Evolutionary conservation across 2,797 vertebrate genomes (phyloP).

Genomic region (Falco cherrug): DNA sequence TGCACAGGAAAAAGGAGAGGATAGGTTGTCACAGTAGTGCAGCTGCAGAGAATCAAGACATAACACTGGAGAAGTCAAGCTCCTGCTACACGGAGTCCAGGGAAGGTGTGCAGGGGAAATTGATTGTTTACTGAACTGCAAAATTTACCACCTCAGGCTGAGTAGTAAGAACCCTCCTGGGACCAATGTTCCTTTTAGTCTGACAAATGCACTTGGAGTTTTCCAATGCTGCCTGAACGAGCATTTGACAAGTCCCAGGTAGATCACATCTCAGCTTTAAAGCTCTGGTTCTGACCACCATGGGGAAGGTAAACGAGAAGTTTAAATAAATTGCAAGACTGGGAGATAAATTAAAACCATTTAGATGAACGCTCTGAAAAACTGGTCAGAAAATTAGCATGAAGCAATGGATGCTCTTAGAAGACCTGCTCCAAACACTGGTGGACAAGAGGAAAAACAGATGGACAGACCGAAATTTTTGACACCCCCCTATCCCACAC

Average conservation of each 20-base stretch:
- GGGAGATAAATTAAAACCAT: background rate
- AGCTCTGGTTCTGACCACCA: background rate
- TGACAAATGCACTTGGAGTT: background rate
- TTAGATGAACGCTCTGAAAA: background rate
- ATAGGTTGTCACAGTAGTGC: background rate
- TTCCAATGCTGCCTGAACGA: background rate
- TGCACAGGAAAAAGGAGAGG: background rate
- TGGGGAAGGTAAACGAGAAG: background rate
- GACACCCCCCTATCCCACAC: too few relatives aligned
- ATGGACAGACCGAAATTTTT: background rate
- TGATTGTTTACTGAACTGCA: background rate
- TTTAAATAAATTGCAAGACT: background rate
- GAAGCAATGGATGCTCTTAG: background rate
- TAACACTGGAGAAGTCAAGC: background rate
- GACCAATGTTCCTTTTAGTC: constrained; percentile 7
- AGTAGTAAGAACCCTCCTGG: background rate
- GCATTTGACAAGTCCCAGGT: background rate
- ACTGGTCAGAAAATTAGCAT: background rate
- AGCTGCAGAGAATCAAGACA: background rate
- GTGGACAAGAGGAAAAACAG: background rate
- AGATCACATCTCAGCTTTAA: background rate
- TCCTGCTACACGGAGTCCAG: background rate
- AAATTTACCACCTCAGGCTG: background rate
- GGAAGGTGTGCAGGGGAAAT: background rate
- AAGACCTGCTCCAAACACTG: background rate